Conservation (phyloP, 1,140 invertebrate genomes). For the Rhizoglyphus robini region DNA sequence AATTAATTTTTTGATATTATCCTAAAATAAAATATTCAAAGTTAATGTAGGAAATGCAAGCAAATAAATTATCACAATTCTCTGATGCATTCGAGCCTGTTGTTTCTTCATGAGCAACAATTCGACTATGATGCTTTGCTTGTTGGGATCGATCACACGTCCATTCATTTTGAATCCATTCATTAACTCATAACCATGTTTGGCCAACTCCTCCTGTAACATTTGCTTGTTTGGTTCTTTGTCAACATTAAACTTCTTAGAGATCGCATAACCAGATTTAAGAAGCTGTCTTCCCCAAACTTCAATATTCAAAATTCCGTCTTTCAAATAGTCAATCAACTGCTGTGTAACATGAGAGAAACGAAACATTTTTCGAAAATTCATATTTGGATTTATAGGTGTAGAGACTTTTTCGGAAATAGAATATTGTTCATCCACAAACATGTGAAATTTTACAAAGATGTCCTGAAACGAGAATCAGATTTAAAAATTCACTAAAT, state of each 20-base stretch:
- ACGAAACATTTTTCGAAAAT: slow-evolving; percentile 37
- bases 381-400: slow-evolving; percentile 43
- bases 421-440: slow-evolving; percentile 36
- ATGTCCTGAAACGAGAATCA: slow-evolving; percentile 33
- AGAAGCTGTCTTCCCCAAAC: slow-evolving; percentile 41
- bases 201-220: slow-evolving; percentile 33
- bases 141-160: slow-evolving; percentile 33
- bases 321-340: slow-evolving; percentile 39
- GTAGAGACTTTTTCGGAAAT: slow-evolving; percentile 36
- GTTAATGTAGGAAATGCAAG: neutral
- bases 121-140: slow-evolving; percentile 36
- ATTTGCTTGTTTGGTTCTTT: slow-evolving; percentile 30
- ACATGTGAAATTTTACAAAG: slow-evolving; percentile 42
- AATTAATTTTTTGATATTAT: slow-evolving; percentile 32
- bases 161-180: slow-evolving; percentile 30
- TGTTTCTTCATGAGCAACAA: slow-evolving; percentile 37
- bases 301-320: slow-evolving; percentile 38
- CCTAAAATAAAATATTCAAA: slow-evolving; percentile 22
- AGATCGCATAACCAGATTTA: slow-evolving; percentile 27
- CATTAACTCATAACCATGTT: slow-evolving; percentile 30
- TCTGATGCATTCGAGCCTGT: slow-evolving; percentile 34
- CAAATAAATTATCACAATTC: slow-evolving; percentile 29
- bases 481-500: slow-evolving; percentile 23
- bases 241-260: slow-evolving; percentile 25
- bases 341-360: slow-evolving; percentile 37